Conservation (phyloP, 1,140 invertebrate species). For the Atta cephalotes region DNA sequence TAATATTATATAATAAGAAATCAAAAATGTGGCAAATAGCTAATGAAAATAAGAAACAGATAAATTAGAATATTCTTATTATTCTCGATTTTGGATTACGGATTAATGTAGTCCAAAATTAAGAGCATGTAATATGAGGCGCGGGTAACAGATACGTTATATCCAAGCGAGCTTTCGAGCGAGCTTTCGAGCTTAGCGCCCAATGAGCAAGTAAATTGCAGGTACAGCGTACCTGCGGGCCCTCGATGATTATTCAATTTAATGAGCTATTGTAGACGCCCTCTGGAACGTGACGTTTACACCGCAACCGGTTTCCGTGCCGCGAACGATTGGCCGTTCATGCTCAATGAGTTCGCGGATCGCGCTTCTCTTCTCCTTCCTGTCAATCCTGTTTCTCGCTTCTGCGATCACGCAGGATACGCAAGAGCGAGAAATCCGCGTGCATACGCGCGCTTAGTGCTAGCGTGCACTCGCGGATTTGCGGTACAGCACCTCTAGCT, state of each 20-base stretch:
- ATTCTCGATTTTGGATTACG: not conserved
- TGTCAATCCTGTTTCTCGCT: not conserved
- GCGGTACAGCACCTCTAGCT: constrained; percentile 53
- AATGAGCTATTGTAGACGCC: constrained; percentile 78
- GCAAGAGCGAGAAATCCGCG: constrained; percentile 5
- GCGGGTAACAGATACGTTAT: constrained; percentile 32
- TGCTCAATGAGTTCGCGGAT: constrained; percentile 73
- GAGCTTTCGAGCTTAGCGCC: constrained; percentile 50
- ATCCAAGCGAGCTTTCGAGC: constrained; percentile 39
- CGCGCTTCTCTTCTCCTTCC: constrained; percentile 1
- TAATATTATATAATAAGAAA: not conserved
- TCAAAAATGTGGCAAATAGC: not conserved
- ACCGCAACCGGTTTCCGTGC: constrained; percentile 76
- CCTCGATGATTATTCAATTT: constrained; percentile 81
- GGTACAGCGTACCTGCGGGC: constrained; percentile 65
- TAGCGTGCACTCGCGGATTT: constrained; percentile 47
- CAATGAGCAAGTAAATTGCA: constrained; percentile 75
- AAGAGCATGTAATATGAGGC: constrained; percentile 10
- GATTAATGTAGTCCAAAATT: constrained; percentile 37
- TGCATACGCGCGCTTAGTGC: constrained; percentile 22
- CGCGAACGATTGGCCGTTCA: constrained; percentile 69
- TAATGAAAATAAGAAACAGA: not conserved
- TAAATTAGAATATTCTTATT: not conserved
- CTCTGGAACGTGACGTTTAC: constrained; percentile 81
- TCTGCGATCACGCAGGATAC: not conserved